A percentile compares a stretch with the other conserved stretches of the same genome.
Evolutionary conservation across 1,140 invertebrate species (phyloP).

Genomic region (Zeugodacus cucurbitae): DNA sequence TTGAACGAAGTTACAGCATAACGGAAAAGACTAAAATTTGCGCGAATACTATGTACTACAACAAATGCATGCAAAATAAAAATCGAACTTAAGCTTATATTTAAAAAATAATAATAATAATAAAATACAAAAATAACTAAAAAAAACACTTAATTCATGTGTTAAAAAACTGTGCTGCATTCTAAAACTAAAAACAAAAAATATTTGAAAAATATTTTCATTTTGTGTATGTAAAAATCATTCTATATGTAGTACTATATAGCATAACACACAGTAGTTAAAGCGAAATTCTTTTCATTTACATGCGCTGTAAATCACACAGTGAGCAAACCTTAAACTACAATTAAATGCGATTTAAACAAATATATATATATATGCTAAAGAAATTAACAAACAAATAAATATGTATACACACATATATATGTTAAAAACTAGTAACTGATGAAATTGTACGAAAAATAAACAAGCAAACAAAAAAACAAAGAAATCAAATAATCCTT

Average conservation of each 20-base stretch:
- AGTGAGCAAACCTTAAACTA: neutral
- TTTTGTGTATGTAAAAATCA: neutral
- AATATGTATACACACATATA: neutral
- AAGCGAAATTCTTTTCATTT: neutral
- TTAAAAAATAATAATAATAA: neutral
- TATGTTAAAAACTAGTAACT: neutral
- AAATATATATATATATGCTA: neutral
- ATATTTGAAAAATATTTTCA: neutral
- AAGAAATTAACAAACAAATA: neutral
- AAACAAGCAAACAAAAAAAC: neutral
- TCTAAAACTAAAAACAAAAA: neutral
- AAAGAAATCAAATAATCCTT: conserved; percentile 23
- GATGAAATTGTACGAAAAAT: too few relatives aligned
- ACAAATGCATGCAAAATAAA: neutral
- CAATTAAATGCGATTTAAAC: neutral
- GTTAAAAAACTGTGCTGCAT: conserved; percentile 13
- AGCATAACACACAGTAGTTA: neutral
- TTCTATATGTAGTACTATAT: neutral
- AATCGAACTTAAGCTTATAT: neutral
- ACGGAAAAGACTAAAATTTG: neutral
- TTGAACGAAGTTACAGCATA: neutral
- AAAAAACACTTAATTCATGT: neutral
- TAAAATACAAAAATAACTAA: neutral
- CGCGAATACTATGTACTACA: conserved; percentile 13
- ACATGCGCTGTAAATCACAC: neutral